A percentile compares a stretch with the other conserved stretches of the same genome.
These are phyloP conservation scores for Sandelia bainsii DNA, from an alignment of 2,797 vertebrate species.

Conservation along the genomic window DNA sequence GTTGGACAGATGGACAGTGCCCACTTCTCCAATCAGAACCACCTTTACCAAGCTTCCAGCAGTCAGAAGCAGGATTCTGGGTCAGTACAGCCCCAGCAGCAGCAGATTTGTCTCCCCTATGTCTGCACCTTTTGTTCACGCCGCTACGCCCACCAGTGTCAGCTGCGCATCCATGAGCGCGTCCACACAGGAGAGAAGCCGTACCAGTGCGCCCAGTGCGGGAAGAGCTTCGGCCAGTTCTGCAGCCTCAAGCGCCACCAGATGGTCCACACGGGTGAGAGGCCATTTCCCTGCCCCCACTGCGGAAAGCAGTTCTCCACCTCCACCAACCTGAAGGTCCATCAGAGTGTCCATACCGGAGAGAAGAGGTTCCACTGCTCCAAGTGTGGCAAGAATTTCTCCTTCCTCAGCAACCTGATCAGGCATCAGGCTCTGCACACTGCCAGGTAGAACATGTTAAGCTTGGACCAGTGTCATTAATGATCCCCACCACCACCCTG, in stretches of 20 bases:
- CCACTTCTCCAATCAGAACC: conserved; percentile 11
- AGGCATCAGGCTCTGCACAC: conserved; percentile 69
- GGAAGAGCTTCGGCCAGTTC: conserved; percentile 70
- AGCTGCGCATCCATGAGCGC: conserved; percentile 67
- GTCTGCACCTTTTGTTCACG: conserved; percentile 56
- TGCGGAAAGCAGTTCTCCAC: conserved; percentile 73
- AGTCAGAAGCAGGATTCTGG: conserved; percentile 15
- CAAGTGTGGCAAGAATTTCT: conserved; percentile 73
- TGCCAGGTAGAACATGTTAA: conserved; percentile 7
- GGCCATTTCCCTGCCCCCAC: conserved; percentile 64
- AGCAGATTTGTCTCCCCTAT: conserved; percentile 31
- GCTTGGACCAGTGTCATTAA: too few relatives aligned
- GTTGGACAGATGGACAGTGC: background rate
- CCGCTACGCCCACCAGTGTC: conserved; percentile 63
- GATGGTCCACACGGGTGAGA: conserved; percentile 73
- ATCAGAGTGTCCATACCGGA: conserved; percentile 75
- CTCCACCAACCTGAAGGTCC: conserved; percentile 72
- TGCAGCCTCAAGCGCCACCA: conserved; percentile 73
- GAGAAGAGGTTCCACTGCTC: conserved; percentile 71
- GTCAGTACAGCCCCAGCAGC: background rate
- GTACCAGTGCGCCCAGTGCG: conserved; percentile 66
- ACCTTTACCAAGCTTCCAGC: background rate
- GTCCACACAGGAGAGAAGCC: conserved; percentile 70
- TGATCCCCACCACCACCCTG: background rate
- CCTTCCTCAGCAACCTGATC: conserved; percentile 73